Percentiles rank a stretch among this genome's conserved stretches.
Evolutionary conservation across 2,113 vertebrate genomes (phyloP).

Genomic region (Rhinoptilus africanus): DNA sequence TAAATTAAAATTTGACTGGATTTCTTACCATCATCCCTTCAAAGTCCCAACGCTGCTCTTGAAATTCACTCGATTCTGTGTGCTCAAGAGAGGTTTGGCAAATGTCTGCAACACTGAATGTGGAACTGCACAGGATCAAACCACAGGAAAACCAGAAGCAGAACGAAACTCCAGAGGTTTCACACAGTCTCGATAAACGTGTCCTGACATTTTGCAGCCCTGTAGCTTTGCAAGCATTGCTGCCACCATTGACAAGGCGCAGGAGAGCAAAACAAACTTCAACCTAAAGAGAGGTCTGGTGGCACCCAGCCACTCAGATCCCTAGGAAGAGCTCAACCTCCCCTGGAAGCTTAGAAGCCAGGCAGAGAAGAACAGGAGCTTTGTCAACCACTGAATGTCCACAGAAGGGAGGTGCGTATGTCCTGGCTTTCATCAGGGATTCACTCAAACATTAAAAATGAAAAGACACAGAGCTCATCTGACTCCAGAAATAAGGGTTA

Average conservation of each 20-base stretch:
- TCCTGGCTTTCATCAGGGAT: background rate
- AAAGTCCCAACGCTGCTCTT: background rate
- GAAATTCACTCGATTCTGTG: background rate
- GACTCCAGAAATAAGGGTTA: background rate
- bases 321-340: background rate
- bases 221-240: background rate
- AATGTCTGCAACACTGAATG: background rate
- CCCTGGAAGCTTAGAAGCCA: background rate
- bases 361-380: background rate
- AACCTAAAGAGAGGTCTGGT: background rate
- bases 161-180: background rate
- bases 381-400: background rate
- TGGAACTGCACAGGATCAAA: background rate
- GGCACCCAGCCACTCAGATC: background rate
- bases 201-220: background rate
- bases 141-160: background rate
- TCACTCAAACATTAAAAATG: background rate
- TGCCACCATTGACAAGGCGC: background rate
- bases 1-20: background rate
- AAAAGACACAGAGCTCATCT: background rate
- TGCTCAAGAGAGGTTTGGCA: fast-evolving
- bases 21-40: background rate
- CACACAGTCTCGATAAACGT: background rate
- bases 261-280: background rate
- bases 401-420: background rate